Base-by-base conservation (phyloP, 2,797 vertebrate genomes). In the Antrozous pallidus region DNA sequence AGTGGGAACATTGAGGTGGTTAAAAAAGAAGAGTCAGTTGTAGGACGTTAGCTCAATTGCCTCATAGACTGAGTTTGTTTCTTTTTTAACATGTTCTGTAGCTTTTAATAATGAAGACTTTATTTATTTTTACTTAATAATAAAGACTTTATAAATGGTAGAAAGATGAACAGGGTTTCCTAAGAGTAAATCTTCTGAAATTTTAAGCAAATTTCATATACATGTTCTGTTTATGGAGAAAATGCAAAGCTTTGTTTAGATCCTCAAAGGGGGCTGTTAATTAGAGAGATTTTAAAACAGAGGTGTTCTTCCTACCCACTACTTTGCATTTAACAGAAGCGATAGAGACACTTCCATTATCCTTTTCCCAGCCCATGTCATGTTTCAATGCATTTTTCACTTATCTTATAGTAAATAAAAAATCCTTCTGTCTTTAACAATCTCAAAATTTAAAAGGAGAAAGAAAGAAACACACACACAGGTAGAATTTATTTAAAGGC, bases 71-170 rank as follows among this genome's bases (percentile, higher is more conserved):
- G 8, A 11, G 1, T 51, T 45, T 31, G 31, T 45, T 8, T 20
- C 5, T 40, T 75, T 42, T 8, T 38, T 69, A 92, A 86, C 3
- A 71, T 79, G 81, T 85, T 71, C 4, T 31, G 22, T 42, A 80
- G 28, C 13, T 94, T 94, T 54, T 79, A 92, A 63, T 90, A 58
- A 85, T 14, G 18, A 93, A 67, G 65, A 67, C 31, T 86, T 82
- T 73, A 40, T 63, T 51, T 51, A 20, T 47, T 51, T 20, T 51
- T 20, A 51, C 92, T 54, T 78, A 92, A 58, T 90, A 61, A 88
- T 16, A 16, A 93, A 67, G 67, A 63, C n/a, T 87, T 83, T 78
- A 38, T 70, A 87, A 75, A 36, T 36, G 22, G 31, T 63, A 45
- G 16, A 42, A 90, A 45, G 65, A 51, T 56, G n/a, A 65, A 65